Conservation (phyloP, 2,888 invertebrate species). For the Abscondita cerata region DNA sequence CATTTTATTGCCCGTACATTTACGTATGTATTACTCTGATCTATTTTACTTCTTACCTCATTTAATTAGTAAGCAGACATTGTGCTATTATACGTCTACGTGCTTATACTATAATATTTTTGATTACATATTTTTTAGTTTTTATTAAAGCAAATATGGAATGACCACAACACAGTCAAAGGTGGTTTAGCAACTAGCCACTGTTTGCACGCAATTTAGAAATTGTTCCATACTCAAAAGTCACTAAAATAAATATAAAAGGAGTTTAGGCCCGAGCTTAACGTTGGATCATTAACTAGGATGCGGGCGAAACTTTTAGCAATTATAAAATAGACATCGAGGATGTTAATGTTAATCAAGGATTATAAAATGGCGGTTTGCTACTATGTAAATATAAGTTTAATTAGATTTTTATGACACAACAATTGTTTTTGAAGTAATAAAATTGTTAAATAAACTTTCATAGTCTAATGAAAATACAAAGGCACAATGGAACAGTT, state of each 20-base stretch:
- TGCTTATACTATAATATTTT: too few relatives aligned
- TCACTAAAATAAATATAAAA: constrained; percentile 23
- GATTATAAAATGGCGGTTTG: too few relatives aligned
- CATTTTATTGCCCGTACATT: constrained; percentile 34
- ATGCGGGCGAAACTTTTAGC: constrained; percentile 3
- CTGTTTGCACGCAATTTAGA: constrained; percentile 28
- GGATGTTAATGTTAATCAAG: too few relatives aligned
- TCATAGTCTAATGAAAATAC: too few relatives aligned
- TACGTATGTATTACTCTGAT: constrained; percentile 33
- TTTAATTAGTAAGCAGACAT: constrained; percentile 20
- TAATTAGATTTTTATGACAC: too few relatives aligned
- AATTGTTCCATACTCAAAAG: constrained; percentile 20
- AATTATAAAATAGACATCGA: constrained; percentile 11
- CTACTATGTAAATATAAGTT: too few relatives aligned
- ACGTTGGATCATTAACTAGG: constrained; percentile 14
- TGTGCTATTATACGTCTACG: neutral
- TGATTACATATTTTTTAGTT: neutral
- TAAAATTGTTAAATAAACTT: too few relatives aligned
- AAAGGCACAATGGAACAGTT: too few relatives aligned
- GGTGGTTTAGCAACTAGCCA: constrained; percentile 19
- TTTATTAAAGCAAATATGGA: constrained; percentile 25
- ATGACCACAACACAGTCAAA: constrained; percentile 25
- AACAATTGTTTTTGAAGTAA: too few relatives aligned
- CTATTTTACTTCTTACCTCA: constrained; percentile 25
- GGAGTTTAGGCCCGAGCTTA: constrained; percentile 1